These are phyloP conservation scores for Axis porcinus DNA, from an alignment of 2,113 vertebrate genomes.

Conservation along the genomic window DNA sequence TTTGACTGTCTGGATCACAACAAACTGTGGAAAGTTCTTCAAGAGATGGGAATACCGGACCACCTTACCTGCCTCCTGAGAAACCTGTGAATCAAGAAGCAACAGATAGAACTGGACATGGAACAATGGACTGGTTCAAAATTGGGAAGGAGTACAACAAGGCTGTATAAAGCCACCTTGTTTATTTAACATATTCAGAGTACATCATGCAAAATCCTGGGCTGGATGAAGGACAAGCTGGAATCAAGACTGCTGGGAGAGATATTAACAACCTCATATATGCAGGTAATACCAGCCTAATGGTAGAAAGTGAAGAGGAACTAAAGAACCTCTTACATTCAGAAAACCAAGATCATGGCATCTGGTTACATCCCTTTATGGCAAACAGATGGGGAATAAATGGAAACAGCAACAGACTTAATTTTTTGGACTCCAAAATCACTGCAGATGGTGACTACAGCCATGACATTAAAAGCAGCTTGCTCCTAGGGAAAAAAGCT, in stretches of 20 bases:
- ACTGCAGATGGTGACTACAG: neutral
- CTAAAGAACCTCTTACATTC: neutral
- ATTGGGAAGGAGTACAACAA: neutral
- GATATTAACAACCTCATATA: neutral
- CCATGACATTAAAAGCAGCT: neutral
- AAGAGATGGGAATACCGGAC: neutral
- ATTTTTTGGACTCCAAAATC: neutral
- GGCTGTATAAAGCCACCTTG: neutral
- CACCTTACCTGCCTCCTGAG: neutral
- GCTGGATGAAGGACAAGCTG: neutral
- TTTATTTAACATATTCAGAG: neutral
- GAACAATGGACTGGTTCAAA: neutral
- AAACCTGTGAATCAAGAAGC: neutral
- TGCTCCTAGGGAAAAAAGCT: neutral
- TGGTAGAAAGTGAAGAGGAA: neutral
- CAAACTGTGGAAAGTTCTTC: neutral
- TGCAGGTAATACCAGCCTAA: neutral
- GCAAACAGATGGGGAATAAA: neutral
- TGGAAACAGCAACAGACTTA: neutral
- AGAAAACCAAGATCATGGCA: neutral
- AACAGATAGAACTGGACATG: neutral
- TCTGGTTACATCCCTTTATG: neutral
- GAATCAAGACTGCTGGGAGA: neutral
- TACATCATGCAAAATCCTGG: neutral
- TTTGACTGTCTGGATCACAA: neutral